phyloP scores from a whole-genome alignment of 1,140 invertebrate genomes.

The Drosophila littoralis region DNA sequence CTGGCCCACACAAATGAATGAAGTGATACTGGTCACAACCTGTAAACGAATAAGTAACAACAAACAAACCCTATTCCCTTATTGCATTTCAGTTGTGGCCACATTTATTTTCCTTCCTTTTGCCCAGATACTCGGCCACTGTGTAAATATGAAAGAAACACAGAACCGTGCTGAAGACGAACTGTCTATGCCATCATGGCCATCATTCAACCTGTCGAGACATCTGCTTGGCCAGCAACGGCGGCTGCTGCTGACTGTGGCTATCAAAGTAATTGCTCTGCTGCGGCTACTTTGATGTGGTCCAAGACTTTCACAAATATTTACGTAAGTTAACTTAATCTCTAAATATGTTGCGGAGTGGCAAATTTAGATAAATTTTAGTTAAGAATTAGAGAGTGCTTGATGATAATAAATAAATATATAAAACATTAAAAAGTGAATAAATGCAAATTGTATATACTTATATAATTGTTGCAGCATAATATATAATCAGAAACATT shows the following conservation, averaged over 20 bases:
- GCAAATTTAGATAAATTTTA: background rate
- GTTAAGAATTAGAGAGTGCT: background rate
- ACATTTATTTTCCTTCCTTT: conserved; percentile 60
- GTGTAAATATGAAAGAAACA: conserved; percentile 54
- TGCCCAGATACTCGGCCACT: conserved; percentile 56
- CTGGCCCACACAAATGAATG: conserved; percentile 32
- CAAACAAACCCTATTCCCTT: background rate
- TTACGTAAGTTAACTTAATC: background rate
- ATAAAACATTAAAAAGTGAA: background rate
- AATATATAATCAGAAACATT: too few species aligned
- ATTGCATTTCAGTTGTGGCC: conserved; percentile 49
- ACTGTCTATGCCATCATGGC: background rate
- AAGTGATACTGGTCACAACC: conserved; percentile 22
- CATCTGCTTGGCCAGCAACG: conserved; percentile 6
- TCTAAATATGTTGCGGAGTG: background rate
- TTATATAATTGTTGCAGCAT: too few species aligned
- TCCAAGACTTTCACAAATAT: conserved; percentile 8
- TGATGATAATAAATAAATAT: background rate
- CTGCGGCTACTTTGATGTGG: conserved; percentile 17
- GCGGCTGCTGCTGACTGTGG: background rate
- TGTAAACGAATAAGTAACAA: conserved; percentile 14
- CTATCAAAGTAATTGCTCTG: conserved; percentile 20
- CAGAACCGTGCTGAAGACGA: conserved; percentile 12
- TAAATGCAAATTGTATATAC: background rate
- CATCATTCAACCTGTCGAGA: conserved; percentile 25